Evolutionary conservation across 2,797 vertebrate species (phyloP).

Genomic region (Heteromormyrus szaboi): DNA sequence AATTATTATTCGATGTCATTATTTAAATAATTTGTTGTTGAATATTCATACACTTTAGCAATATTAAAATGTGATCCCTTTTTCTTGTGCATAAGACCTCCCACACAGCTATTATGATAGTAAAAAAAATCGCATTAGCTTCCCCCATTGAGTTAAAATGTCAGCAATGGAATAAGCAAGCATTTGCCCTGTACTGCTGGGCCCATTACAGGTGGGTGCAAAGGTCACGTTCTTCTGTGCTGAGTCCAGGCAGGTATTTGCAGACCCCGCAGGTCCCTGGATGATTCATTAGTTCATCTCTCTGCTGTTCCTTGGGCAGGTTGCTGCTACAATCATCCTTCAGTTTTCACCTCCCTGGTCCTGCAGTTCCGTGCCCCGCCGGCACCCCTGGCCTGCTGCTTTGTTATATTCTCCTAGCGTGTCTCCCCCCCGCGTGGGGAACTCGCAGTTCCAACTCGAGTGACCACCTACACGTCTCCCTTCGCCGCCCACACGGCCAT

Average conservation of each 20-base stretch:
- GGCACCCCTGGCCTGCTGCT: neutral
- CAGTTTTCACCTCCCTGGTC: neutral
- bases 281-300: neutral
- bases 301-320: neutral
- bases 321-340: neutral
- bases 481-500: neutral
- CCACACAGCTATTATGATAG: neutral
- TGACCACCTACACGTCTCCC: neutral
- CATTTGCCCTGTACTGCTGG: neutral
- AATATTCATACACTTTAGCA: neutral
- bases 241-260: neutral
- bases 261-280: neutral
- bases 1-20: neutral
- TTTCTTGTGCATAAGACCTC: neutral
- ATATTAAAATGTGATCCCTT: neutral
- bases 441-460: neutral
- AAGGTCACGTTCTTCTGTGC: neutral
- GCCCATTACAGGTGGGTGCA: neutral
- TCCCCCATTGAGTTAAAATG: neutral
- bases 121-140: neutral
- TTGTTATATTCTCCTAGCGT: neutral
- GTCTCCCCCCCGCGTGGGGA: neutral
- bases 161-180: neutral
- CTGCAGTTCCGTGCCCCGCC: neutral
- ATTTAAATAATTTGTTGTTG: constrained; percentile 6